These are phyloP conservation scores for Tapirus indicus DNA, from an alignment of 2,797 vertebrate genomes.

Conservation along the genomic window DNA sequence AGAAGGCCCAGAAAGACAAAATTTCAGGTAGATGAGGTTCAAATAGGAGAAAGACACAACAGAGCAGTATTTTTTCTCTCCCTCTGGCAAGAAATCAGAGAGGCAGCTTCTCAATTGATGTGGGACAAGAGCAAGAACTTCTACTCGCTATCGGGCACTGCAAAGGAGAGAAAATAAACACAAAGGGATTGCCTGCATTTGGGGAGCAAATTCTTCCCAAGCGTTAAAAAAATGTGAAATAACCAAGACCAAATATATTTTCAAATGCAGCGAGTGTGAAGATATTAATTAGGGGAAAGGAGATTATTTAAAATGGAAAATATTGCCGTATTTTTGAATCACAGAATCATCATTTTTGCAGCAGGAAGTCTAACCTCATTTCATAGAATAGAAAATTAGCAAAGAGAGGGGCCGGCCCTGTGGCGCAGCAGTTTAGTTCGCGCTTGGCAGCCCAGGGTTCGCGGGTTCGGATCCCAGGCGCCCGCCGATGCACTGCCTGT, in stretches of 20 bases:
- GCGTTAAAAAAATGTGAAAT: conserved; percentile 19
- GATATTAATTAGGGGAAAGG: conserved; percentile 35
- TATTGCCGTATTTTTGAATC: conserved; percentile 58
- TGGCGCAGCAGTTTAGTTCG: no score
- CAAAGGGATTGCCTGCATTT: neutral
- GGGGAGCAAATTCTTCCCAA: neutral
- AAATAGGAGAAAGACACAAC: neutral
- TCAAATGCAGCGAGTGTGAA: conserved; percentile 21
- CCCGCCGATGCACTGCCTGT: no score
- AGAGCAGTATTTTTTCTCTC: neutral
- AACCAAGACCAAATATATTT: conserved; percentile 20
- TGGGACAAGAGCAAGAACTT: neutral
- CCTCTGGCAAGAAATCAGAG: neutral
- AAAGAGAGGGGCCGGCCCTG: no score
- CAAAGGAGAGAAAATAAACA: neutral
- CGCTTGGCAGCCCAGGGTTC: no score
- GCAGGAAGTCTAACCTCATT: conserved; percentile 69
- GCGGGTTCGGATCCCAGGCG: no score
- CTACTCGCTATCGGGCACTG: neutral
- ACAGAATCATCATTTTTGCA: conserved; percentile 62
- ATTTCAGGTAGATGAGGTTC: conserved; percentile 8
- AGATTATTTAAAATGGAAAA: conserved; percentile 61
- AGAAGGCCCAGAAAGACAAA: neutral
- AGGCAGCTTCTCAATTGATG: neutral
- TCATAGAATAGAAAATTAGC: conserved; percentile 31